phyloP scores from a whole-genome alignment of 1,140 invertebrate genomes.

The Magallana gigas region DNA sequence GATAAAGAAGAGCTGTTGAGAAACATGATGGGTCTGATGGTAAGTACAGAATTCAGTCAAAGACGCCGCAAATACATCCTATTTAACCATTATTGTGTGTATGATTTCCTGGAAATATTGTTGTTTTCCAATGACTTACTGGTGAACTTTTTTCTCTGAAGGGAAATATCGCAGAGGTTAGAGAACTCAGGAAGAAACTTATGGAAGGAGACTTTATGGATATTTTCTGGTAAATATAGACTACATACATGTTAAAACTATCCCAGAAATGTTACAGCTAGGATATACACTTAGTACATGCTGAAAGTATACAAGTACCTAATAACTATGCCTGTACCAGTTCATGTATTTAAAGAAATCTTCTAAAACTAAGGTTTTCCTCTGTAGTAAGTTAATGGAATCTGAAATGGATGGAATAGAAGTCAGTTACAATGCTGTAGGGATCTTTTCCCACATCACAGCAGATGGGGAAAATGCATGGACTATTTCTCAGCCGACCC shows the following conservation, averaged over 20 bases:
- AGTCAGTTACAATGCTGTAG: constrained; percentile 98
- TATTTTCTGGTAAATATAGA: constrained; percentile 84
- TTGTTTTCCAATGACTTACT: too few species aligned
- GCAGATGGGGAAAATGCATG: constrained; percentile 93
- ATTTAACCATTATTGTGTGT: too few species aligned
- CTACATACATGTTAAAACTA: too few species aligned
- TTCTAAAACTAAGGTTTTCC: too few species aligned
- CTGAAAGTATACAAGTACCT: too few species aligned
- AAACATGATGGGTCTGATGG: constrained; percentile 94
- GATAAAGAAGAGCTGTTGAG: constrained; percentile 92
- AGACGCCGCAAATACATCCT: too few species aligned
- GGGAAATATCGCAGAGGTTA: constrained; percentile 97
- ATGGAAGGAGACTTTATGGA: constrained; percentile 91
- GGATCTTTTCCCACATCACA: constrained; percentile 95
- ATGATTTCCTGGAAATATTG: too few species aligned
- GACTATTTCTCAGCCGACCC: constrained; percentile 86
- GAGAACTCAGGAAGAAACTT: constrained; percentile 88
- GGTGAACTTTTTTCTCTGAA: constrained; percentile 81
- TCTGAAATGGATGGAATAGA: constrained; percentile 96
- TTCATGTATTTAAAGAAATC: too few species aligned
- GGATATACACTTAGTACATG: too few species aligned
- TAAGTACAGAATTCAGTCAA: constrained; percentile 58
- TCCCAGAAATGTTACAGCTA: too few species aligned
- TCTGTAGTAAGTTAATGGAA: constrained; percentile 86
- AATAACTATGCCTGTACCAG: too few species aligned